Conservation (phyloP, 2,797 vertebrate species). For the Pangasius larnaudii region DNA sequence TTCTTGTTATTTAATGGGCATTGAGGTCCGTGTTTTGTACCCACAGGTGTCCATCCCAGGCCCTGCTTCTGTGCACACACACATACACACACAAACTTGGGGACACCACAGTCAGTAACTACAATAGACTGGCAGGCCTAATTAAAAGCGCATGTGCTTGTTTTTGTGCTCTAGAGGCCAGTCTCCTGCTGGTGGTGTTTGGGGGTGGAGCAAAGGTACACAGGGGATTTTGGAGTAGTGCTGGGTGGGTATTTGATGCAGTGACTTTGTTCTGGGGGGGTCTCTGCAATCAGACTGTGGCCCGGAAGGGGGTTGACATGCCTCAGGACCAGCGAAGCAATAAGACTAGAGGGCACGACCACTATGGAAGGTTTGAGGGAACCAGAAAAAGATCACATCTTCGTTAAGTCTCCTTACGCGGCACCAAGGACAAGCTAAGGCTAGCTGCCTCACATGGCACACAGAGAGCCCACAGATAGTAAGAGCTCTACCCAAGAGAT, state of each 20-base stretch:
- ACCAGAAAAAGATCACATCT: conserved; percentile 44
- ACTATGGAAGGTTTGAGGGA: conserved; percentile 37
- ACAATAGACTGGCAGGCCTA: conserved; percentile 58
- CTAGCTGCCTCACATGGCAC: background rate
- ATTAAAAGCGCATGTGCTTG: conserved; percentile 55
- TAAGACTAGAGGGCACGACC: conserved; percentile 48
- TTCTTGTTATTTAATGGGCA: conserved; percentile 23
- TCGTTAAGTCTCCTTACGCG: background rate
- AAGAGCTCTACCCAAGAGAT: background rate
- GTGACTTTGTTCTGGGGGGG: conserved; percentile 49
- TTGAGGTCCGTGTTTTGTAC: conserved; percentile 49
- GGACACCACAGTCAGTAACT: conserved; percentile 29
- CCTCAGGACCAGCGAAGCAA: conserved; percentile 65
- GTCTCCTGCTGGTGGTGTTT: conserved; percentile 46
- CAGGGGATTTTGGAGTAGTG: background rate
- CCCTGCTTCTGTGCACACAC: conserved; percentile 25
- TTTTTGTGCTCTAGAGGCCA: conserved; percentile 46
- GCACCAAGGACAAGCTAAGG: background rate
- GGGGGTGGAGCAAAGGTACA: conserved; percentile 33
- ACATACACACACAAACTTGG: conserved; percentile 26
- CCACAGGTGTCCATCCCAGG: conserved; percentile 56
- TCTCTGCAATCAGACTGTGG: conserved; percentile 47
- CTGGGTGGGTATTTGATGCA: conserved; percentile 8
- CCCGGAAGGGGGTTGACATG: conserved; percentile 55
- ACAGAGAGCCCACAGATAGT: background rate